Base-by-base conservation (phyloP, 2,797 vertebrate species). In the Perodicticus potto region DNA sequence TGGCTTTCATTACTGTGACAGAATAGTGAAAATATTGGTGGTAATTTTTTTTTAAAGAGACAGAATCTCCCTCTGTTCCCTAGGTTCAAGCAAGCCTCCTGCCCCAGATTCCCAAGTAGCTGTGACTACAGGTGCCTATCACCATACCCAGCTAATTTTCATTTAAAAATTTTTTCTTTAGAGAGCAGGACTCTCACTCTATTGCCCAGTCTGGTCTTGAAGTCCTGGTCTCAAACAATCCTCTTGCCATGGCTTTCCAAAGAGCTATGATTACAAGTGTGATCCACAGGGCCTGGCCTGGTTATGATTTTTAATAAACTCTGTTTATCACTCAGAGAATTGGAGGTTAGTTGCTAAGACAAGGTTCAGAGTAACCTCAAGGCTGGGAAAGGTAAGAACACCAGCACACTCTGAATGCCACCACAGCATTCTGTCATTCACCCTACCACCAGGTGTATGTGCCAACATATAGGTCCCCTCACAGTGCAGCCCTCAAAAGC, bases 241-340 rank as follows among this genome's bases (percentile, higher is more conserved):
- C 65, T 69, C 65, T 32, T 19, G 7, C 17, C 65, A 17, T 69
- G 17, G 17, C 17, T n/a, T 69, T n/a, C 8, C 32, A 69, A 67
- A 69, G 32, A n/a, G 65, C 65, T 34, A 34, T 3, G 16, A 69
- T 69, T 69, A 69, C 3, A 69, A 19, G 32, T 8, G 3, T 69
- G 17, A 69, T 20, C 6, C 32, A 69, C 32, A 3, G 17, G 8
- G 17, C 32, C 32, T 3, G 8, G 65, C 32, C 1, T 59, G 40
- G 81, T 69, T 78, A 63, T 57, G 16, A 43, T n/a, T 85, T 85
- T 73, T 43, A 87, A 81, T 37, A 63, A 86, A 88, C 8, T 2
- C 3, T 72, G 72, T 14, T 65, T 67, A 76, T 53, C 53, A 84
- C 29, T 86, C 74, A 78, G 29, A 69, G 13, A 69, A 69, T 10